Evolutionary conservation across 2,888 invertebrate species (phyloP), one percentile per base, ranked within the genome.

Genomic region (Caenorhabditis auriculariae): DNA sequence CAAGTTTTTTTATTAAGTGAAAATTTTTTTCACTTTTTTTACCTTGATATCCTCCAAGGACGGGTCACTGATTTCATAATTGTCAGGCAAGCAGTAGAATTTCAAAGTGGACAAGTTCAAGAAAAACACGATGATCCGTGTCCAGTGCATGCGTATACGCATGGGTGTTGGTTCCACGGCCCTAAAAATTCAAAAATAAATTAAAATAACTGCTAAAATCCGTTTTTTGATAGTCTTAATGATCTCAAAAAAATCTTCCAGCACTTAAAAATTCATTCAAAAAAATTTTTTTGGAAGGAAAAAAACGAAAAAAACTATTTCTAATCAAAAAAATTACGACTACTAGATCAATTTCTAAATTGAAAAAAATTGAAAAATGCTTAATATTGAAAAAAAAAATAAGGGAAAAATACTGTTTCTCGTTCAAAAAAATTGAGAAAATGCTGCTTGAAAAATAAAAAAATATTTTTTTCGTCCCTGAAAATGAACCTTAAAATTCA

Each of bases 91-190:
- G 82, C 98, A 99, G 84, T 98, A 99, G 84, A 98, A 99, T 82
- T 93, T 91, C 60, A 98, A 85, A 0, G 96, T 95, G 75, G 91
- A 91, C 49, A 99, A 86, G 85, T 99, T 99, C 12, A 74, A 39
- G 35, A 81, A 91, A 99, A 0, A 99, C 96, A 86, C 95, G 95
- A 84, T 99, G 98, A 57, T 91, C 89, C 77, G 94, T 94, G 39
- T 93, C 92, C 2, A 99, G 94, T 54, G 95, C 94, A 84, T 99
- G 98, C 0, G 95, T 95, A 82, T 98, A 98, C 0, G 98, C 98
- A 85, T 98, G 93, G 0, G 98, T 98, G 81, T 93, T 94, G 6
- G 91, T 91, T 0, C 98, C 98, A 81, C 98, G 87, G 1, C 98
- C 93, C 88, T 90, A 86, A 55, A 67, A 54, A 39, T 5, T 17